Evolutionary conservation across 2,888 invertebrate species (phyloP).

Genomic region (Drosophila fungiperda): DNA sequence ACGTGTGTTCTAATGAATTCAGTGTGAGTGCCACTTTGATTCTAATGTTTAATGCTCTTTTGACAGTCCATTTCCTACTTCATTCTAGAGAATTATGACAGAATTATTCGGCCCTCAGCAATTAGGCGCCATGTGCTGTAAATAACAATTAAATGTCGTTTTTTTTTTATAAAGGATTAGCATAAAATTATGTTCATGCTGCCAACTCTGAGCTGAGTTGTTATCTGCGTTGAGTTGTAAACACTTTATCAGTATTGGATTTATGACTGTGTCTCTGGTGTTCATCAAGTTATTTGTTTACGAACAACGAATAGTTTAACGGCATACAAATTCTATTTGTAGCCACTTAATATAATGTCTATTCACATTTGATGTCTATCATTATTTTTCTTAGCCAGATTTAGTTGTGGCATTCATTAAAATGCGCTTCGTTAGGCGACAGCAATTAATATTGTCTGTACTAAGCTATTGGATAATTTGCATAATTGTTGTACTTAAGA

Average conservation of each 20-base stretch:
- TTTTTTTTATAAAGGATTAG: slow-evolving; percentile 13
- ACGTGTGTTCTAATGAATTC: slow-evolving; percentile 12
- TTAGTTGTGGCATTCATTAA: slow-evolving; percentile 25
- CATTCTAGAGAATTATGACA: slow-evolving; percentile 23
- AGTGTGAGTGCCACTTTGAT: slow-evolving; percentile 41
- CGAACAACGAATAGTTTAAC: slow-evolving; percentile 9
- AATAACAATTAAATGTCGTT: slow-evolving; percentile 65
- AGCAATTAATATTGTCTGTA: slow-evolving; percentile 32
- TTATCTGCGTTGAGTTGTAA: slow-evolving; percentile 31
- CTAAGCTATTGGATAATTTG: slow-evolving; percentile 35
- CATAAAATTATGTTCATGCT: slow-evolving; percentile 4
- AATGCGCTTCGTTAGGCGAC: slow-evolving; percentile 26
- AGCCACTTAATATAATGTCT: slow-evolving; percentile 19
- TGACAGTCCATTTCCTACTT: slow-evolving; percentile 8
- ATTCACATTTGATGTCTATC: slow-evolving; percentile 25
- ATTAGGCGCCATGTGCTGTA: slow-evolving; percentile 54
- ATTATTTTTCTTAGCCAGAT: slow-evolving; percentile 44
- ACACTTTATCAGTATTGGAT: slow-evolving; percentile 55
- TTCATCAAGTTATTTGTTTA: slow-evolving; percentile 9
- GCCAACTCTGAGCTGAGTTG: slow-evolving; percentile 13
- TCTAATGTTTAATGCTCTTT: slow-evolving; percentile 24
- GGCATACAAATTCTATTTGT: slow-evolving; percentile 27
- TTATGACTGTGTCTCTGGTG: slow-evolving; percentile 37
- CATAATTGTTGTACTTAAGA: slow-evolving; percentile 52
- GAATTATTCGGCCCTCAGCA: slow-evolving; percentile 15